Percentiles rank a stretch among this genome's conserved stretches.
Evolutionary conservation across 2,113 vertebrate genomes (phyloP).

Genomic region (Acrocephalus kingi): DNA sequence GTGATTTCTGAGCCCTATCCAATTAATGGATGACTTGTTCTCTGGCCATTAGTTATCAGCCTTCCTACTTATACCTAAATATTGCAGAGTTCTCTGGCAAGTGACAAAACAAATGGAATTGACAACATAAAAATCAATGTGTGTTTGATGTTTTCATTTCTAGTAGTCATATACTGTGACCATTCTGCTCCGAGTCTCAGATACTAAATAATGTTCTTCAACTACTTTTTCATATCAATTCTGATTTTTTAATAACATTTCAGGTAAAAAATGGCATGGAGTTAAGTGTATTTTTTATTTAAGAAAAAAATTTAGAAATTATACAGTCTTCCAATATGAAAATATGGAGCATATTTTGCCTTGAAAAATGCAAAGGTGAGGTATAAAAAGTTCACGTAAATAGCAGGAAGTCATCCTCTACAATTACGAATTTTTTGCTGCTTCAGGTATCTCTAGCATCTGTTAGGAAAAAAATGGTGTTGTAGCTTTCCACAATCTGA

Average conservation of each 20-base stretch:
- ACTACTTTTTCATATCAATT: background rate
- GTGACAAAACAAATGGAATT: constrained; percentile 66
- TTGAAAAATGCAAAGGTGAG: background rate
- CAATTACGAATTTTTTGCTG: background rate
- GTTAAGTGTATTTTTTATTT: background rate
- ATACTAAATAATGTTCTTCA: background rate
- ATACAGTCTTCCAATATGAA: background rate
- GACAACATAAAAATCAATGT: constrained; percentile 67
- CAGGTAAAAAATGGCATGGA: background rate
- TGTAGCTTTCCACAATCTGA: background rate
- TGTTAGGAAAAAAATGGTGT: background rate
- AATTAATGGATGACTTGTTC: constrained; percentile 60
- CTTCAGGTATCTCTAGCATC: background rate
- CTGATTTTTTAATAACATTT: background rate
- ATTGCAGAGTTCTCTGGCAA: background rate
- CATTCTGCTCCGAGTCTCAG: constrained; percentile 28
- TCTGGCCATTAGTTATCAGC: background rate
- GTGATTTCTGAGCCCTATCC: constrained; percentile 21
- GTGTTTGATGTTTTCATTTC: constrained; percentile 77
- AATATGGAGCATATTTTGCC: background rate
- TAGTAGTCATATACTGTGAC: constrained; percentile 38
- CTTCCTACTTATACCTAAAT: constrained; percentile 2
- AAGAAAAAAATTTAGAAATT: background rate
- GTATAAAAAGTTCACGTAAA: background rate
- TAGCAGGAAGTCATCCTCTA: background rate